Base-by-base conservation (phyloP, 1,140 invertebrate species). In the Pemphigus obesinymphae region DNA sequence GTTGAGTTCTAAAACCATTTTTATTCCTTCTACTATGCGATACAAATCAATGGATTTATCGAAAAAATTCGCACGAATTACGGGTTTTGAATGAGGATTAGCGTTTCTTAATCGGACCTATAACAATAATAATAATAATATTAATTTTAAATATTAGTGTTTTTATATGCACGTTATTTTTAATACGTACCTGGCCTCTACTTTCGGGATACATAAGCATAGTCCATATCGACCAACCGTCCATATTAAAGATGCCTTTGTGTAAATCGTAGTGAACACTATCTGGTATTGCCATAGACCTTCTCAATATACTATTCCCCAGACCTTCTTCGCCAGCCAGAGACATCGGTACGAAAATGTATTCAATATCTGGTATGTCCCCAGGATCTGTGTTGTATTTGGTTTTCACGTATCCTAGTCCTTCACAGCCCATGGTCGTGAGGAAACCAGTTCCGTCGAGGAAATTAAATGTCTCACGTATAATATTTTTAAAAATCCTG, bases 31-130 rank as follows among this genome's bases (percentile, higher is more conserved):
- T 0, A 84, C 84, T 0, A 85, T 83, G 13, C 83, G 84, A 26
- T 86, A 55, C 3, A 87, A 78, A 75, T 88, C 88, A 15, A 83
- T 58, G 17, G 83, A 70, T 26, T 87, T 84, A 2, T 84, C 83
- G 58, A 92, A 89, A 84, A 91, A 93, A 83, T 92, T 91, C 6
- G 93, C 89, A 84, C 91, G 89, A 68, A 94, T 90, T 37, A 90
- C 82, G 6, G 93, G 93, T 82, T 89, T 86, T 3, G 90, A 89
- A 29, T 85, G 80, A 84, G 93, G 89, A 90, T 91, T 88, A 3
- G 85, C 88, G 31, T 86, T 88, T 73, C 88, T 89, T 3, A 93
- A 85, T 83, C 87, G 84, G 13, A 93, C 88, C 76, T 80, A 15
- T n/a, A 61, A 58, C 4, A 0, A 40, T 0, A 23, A 40, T 11